Base-by-base conservation (phyloP, 2,797 vertebrate species). In the Schizothorax lantsangensis region DNA sequence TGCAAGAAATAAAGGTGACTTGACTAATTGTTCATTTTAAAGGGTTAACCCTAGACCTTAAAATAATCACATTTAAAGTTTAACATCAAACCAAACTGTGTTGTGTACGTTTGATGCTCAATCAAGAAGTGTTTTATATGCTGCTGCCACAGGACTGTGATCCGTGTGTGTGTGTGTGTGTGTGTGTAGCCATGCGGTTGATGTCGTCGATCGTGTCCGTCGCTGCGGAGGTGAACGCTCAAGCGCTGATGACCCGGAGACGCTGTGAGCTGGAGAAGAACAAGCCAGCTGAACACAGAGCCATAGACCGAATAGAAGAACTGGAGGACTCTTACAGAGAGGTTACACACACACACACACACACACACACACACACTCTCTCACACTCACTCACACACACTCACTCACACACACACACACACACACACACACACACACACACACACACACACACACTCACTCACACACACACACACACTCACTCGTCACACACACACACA, bases 191-290 rank as follows among this genome's bases (percentile, higher is more conserved):
- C 66, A 95, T 98, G 96, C 98, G 97, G 90, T 69, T 98, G 89
- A 97, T 97, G 97, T 96, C 96, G 0, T 95, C 93, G 0, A 72
- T 98, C 89, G 96, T 97, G 86, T 91, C 91, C 2, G 96, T 97
- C 86, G 95, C 96, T 4, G 91, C 96, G 83, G 87, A 84, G 0
- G 90, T 97, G 84, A 95, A 90, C 49, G 45, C 93, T 86, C 96
- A 96, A 90, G 93, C 93, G 66, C 95, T 97, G 84, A 97, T 95
- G 73, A 95, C 90, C 87, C 93, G 94, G 84, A 94, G 96, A 36
- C 96, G 91, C 47, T 94, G 92, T 11, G 91, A 97, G 59, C 83
- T 93, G 1, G 97, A 98, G 92, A 91, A 91, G 77, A 94, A 90
- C 89, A 98, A 97, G 89, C 91, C 66, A 0, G 90, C 81, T 0